Evolutionary conservation across 2,888 invertebrate genomes (phyloP), one percentile per base, ranked within the genome.

Genomic region (Spicauda simplicius): DNA sequence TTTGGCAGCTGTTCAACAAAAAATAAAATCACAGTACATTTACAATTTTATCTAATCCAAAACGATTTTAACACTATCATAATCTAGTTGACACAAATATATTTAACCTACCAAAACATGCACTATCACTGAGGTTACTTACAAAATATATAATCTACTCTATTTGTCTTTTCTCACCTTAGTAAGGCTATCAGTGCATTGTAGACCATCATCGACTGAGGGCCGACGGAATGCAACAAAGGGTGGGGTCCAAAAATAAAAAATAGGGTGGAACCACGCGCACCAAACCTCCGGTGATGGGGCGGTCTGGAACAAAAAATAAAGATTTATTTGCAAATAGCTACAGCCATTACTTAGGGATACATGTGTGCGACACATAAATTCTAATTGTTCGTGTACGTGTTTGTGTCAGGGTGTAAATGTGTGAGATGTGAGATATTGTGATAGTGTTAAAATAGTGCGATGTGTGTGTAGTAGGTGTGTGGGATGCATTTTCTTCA

Each of bases 301-400:
- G 79, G 85, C 87, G 72, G 87, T 84, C 90, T 90, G 86, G 72
- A 85, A 88, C 85, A 79, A 77, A 90, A 87, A 90, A 89, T 82
- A 74, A 85, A 87, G 89, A 91, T 91, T 91, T 91, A 91, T 91
- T 84, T 82, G 80, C 81, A 73, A 83, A 74, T 72, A 71, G 18
- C 37, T 33, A 54, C 63, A 63, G 41, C 48, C n/a, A 37, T 48
- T 65, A 59, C 54, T 54, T 11, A 16, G 20, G 45, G 19, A 19
- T 16, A 20, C 16, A n/a, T 50, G 20, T 59, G 48, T 50, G 48
- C 19, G 14, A 19, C 8, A 7, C 14, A 25, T 58, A 16, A 12
- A 8, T 58, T n/a, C 6, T 41, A 45, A 41, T 20, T 20, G n/a
- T 37, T n/a, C 37, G 16, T 56, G n/a, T 54, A 53, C 54, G 54